Base-by-base conservation (phyloP, 2,797 vertebrate species). In the Sus cebifrons region DNA sequence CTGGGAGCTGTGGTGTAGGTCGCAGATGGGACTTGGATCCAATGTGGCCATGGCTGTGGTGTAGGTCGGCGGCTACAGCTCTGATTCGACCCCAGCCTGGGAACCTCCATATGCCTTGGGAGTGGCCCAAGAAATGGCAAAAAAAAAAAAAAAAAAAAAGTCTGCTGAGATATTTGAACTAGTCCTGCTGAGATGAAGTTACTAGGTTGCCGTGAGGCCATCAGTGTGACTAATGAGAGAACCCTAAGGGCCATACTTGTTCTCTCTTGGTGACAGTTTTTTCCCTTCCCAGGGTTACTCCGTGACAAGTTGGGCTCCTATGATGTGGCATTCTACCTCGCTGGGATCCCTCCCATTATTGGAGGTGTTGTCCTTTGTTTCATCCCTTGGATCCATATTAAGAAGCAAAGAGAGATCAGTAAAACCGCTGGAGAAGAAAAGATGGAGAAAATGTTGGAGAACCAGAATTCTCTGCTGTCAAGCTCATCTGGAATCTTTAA, bases 321-420 rank as follows among this genome's bases (percentile, higher is more conserved):
- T 0, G 96, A 99, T 1, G 96, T 99, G 93, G 99, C 99, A 0
- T 99, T 99, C 98, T 99, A 99, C 98, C 98, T 99, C 96, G 99
- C 99, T 0, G 99, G 99, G 1, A 98, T 99, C 88, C 99, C 99
- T 3, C 99, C 99, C 0, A 98, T 99, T 65, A 79, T 99, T 3
- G 99, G 99, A 0, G 99, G 99, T n/a, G 97, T 98, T 2, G 86
- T 99, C 86, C 98, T 99, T 23, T 99, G 99, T 75, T 97, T 99
- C 77, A 99, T 99, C 74, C 99, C 99, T 2, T 99, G 99, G 99
- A 98, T 99, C 93, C 99, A 99, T 2, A 98, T 98, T 91, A 98
- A 98, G 95, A 99, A 98, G 90, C 96, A 90, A 13, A 98, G 98
- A 97, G 97, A 98, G 49, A 89, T 65, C 87, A 82, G 95, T 92